Percentiles rank a stretch among this genome's conserved stretches.
Evolutionary conservation across 2,888 invertebrate genomes (phyloP).

Genomic region (Palloptera scutellata): DNA sequence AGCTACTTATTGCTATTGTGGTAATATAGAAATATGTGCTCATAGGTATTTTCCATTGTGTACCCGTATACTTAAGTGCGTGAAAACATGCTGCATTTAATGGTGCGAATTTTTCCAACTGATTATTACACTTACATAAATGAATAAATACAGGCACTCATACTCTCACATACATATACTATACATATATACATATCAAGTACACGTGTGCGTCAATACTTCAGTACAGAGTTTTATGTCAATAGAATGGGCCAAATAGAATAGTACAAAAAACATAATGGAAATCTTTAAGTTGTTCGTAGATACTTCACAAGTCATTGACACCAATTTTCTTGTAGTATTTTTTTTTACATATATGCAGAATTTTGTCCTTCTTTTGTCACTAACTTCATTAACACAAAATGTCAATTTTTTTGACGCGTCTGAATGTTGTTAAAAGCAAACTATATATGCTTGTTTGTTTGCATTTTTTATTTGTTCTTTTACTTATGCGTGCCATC

Average conservation of each 20-base stretch:
- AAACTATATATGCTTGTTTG: constrained; percentile 14
- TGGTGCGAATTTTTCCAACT: no score
- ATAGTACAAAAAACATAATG: background rate
- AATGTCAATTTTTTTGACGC: constrained; percentile 18
- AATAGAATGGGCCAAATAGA: background rate
- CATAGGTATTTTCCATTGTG: no score
- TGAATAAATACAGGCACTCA: no score
- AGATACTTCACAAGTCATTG: constrained; percentile 32
- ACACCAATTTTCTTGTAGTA: constrained; percentile 22
- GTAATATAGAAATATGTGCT: no score
- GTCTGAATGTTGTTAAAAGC: constrained; percentile 3
- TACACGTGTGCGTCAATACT: no score
- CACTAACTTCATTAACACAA: constrained; percentile 22
- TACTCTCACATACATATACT: no score
- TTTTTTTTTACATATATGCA: background rate
- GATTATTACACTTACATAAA: no score
- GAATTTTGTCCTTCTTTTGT: background rate
- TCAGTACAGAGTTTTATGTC: background rate
- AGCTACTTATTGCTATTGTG: no score
- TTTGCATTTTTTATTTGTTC: background rate
- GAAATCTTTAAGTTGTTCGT: constrained; percentile 3
- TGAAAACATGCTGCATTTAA: no score
- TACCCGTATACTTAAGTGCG: no score
- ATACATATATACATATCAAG: no score
- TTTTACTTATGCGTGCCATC: constrained; percentile 19